A percentile compares a stretch with the other conserved stretches of the same genome.
Evolutionary conservation across 2,888 invertebrate species (phyloP).

Genomic region (Rotaria magnacalcarata): DNA sequence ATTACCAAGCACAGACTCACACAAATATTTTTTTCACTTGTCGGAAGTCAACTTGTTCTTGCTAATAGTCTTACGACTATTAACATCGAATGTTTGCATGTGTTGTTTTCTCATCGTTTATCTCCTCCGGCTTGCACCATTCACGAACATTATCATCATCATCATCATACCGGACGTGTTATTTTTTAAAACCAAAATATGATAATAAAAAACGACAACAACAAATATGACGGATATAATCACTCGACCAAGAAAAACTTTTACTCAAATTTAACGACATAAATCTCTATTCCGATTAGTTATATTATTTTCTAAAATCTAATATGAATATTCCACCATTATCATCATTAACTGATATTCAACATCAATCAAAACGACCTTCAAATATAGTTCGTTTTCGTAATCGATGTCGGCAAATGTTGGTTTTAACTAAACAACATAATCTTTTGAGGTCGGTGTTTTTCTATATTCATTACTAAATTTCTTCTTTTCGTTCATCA

Average conservation of each 20-base stretch:
- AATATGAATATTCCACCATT: neutral
- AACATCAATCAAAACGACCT: neutral
- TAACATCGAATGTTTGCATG: neutral
- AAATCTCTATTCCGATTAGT: neutral
- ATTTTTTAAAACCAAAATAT: neutral
- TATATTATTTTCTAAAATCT: neutral
- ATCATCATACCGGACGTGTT: neutral
- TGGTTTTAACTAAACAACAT: neutral
- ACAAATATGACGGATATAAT: neutral
- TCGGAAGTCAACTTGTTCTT: neutral
- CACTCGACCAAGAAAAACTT: neutral
- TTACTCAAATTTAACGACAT: too few species aligned
- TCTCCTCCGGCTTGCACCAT: neutral
- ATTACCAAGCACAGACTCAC: neutral
- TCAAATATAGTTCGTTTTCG: neutral
- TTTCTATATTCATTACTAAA: neutral
- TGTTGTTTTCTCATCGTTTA: neutral
- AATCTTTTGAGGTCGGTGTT: neutral
- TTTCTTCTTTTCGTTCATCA: neutral
- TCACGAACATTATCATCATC: neutral
- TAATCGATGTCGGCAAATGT: constrained; percentile 18
- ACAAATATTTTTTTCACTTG: neutral
- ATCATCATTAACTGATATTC: neutral
- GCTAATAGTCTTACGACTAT: neutral
- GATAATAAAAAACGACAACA: neutral